phyloP scores from a whole-genome alignment of 2,797 vertebrate species.

The Mallotus villosus region DNA sequence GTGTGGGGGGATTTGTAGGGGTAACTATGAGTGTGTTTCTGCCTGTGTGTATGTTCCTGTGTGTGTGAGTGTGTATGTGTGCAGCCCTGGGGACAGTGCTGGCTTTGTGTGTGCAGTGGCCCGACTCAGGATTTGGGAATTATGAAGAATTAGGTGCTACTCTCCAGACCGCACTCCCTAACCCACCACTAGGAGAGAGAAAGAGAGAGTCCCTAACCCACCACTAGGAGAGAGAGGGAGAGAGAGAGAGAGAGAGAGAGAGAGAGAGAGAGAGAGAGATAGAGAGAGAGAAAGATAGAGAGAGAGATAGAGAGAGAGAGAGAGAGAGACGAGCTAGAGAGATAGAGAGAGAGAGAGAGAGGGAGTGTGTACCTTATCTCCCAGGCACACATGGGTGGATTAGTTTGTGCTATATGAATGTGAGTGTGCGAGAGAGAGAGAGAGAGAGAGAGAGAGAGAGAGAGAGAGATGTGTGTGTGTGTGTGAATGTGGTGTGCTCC shows the following conservation, averaged over 20 bases:
- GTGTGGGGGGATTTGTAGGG: background rate
- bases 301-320: constrained; percentile 20
- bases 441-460: background rate
- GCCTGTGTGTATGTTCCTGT: constrained; percentile 19
- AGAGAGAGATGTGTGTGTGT: too few species aligned
- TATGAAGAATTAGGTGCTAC: constrained; percentile 67
- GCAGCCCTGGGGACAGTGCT: constrained; percentile 36
- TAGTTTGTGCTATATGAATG: constrained; percentile 59
- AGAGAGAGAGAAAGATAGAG: constrained; percentile 13
- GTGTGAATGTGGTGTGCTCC: constrained; percentile 21
- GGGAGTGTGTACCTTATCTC: constrained; percentile 72
- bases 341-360: constrained; percentile 53
- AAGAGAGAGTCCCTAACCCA: background rate
- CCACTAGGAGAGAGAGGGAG: constrained; percentile 36
- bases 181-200: background rate
- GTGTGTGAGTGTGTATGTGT: background rate
- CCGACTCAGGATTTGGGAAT: constrained; percentile 68
- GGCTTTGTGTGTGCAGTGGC: constrained; percentile 56
- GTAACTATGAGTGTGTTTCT: background rate
- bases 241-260: constrained; percentile 49
- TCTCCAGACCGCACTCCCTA: constrained; percentile 35
- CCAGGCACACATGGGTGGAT: constrained; percentile 71
- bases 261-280: constrained; percentile 25
- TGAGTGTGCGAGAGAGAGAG: constrained; percentile 1
- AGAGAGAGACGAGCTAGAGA: constrained; percentile 7